Conservation (phyloP, 2,113 vertebrate genomes). For the Caranx ignobilis region DNA sequence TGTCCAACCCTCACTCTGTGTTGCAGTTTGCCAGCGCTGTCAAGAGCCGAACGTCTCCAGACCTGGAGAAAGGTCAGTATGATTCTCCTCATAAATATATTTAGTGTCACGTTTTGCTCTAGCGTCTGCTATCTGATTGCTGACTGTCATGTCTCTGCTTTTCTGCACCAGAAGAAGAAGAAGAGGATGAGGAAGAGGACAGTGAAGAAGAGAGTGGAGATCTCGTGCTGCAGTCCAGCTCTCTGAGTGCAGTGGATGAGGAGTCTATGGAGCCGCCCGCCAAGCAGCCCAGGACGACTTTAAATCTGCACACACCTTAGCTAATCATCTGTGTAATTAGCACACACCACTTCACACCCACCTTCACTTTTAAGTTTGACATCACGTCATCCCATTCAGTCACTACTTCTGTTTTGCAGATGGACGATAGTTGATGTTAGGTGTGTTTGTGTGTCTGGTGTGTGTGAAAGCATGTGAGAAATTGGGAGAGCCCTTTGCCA, state of each 20-base stretch:
- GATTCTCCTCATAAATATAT: too few relatives aligned
- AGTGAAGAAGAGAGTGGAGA: slow-evolving; percentile 90
- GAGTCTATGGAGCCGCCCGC: slow-evolving; percentile 87
- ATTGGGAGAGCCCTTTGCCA: slow-evolving; percentile 39
- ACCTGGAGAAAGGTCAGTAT: slow-evolving; percentile 88
- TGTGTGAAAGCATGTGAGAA: slow-evolving; percentile 12
- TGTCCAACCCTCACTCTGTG: neutral
- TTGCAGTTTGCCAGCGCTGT: slow-evolving; percentile 88
- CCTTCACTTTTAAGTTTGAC: slow-evolving; percentile 27
- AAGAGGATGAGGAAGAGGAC: slow-evolving; percentile 93
- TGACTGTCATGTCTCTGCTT: neutral
- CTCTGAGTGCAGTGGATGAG: slow-evolving; percentile 75
- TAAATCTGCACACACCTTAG: slow-evolving; percentile 67
- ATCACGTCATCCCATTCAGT: slow-evolving; percentile 41
- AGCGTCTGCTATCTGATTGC: neutral
- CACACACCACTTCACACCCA: slow-evolving; percentile 1
- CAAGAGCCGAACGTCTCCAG: slow-evolving; percentile 84
- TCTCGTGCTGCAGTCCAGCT: slow-evolving; percentile 81
- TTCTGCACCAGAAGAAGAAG: slow-evolving; percentile 76
- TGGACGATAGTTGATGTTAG: slow-evolving; percentile 10
- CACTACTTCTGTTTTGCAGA: slow-evolving; percentile 28
- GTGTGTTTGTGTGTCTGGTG: slow-evolving; percentile 17
- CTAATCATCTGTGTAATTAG: neutral
- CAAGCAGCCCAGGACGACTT: slow-evolving; percentile 87
- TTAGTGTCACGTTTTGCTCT: neutral